A percentile compares a stretch with the other conserved stretches of the same genome.
These are phyloP conservation scores for Chrysolina haemoptera DNA, from an alignment of 2,888 invertebrate genomes.

Conservation along the genomic window DNA sequence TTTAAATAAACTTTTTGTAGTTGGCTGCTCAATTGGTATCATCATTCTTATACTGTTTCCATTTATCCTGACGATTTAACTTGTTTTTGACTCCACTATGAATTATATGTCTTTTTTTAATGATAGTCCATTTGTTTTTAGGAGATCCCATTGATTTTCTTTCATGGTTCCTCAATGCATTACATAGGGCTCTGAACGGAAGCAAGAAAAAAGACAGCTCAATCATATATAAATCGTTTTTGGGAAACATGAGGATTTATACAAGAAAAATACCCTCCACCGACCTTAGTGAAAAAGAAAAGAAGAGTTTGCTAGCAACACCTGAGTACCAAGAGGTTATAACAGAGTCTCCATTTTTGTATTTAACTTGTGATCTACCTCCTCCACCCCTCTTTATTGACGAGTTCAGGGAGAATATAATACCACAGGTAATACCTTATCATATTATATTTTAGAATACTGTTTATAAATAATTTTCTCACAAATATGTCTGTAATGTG, in stretches of 20 bases:
- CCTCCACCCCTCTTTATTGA: constrained; percentile 98
- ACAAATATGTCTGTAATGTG: too few species aligned
- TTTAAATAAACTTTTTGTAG: too few species aligned
- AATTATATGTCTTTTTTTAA: too few species aligned
- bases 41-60: too few species aligned
- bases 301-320: constrained; percentile 82
- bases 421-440: constrained; percentile 94
- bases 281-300: constrained; percentile 91
- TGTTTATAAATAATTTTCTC: too few species aligned
- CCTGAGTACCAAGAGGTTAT: constrained; percentile 91
- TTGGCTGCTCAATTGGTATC: too few species aligned
- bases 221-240: constrained; percentile 95
- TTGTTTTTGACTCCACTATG: too few species aligned
- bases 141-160: constrained; percentile 98
- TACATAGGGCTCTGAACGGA: constrained; percentile 95
- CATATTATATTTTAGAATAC: too few species aligned
- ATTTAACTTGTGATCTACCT: constrained; percentile 97
- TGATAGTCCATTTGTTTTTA: constrained; percentile 28
- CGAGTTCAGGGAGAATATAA: constrained; percentile 98
- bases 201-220: constrained; percentile 90
- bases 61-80: too few species aligned
- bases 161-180: constrained; percentile 97
- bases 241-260: constrained; percentile 91
- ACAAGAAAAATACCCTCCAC: constrained; percentile 94
- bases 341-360: constrained; percentile 94